phyloP scores from a whole-genome alignment of 2,888 invertebrate genomes.

The Pterostichus niger region DNA sequence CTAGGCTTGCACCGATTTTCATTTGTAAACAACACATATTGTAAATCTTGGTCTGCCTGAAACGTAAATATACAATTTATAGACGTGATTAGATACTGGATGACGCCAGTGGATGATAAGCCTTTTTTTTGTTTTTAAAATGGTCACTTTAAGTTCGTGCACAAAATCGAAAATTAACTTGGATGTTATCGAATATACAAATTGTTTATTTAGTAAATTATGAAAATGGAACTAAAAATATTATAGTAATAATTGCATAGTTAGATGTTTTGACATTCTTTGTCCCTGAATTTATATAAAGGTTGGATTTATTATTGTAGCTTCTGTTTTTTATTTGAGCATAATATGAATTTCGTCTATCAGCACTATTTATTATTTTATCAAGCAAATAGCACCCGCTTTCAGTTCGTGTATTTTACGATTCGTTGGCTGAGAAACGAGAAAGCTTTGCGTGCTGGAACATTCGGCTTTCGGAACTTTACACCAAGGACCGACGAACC shows the following conservation, averaged over 20 bases:
- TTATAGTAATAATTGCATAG: too few relatives aligned
- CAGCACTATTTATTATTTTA: conserved; percentile 11
- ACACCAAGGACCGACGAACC: conserved; percentile 17
- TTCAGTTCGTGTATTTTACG: conserved; percentile 3
- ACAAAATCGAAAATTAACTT: background rate
- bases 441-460: background rate
- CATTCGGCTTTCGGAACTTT: conserved; percentile 1
- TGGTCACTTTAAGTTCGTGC: background rate
- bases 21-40: background rate
- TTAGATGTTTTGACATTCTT: too few relatives aligned
- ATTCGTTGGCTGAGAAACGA: background rate
- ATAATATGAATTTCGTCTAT: background rate
- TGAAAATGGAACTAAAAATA: too few relatives aligned
- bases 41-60: background rate
- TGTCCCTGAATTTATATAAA: too few relatives aligned
- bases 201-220: too few relatives aligned
- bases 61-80: background rate
- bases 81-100: conserved; percentile 7
- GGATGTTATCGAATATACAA: too few relatives aligned
- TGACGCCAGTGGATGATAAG: conserved; percentile 17
- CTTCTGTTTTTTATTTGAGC: too few relatives aligned
- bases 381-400: background rate
- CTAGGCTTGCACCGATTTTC: too few relatives aligned
- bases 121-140: background rate
- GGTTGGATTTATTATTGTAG: too few relatives aligned